phyloP scores from a whole-genome alignment of 2,888 invertebrate species.

The Acholoe squamosa region DNA sequence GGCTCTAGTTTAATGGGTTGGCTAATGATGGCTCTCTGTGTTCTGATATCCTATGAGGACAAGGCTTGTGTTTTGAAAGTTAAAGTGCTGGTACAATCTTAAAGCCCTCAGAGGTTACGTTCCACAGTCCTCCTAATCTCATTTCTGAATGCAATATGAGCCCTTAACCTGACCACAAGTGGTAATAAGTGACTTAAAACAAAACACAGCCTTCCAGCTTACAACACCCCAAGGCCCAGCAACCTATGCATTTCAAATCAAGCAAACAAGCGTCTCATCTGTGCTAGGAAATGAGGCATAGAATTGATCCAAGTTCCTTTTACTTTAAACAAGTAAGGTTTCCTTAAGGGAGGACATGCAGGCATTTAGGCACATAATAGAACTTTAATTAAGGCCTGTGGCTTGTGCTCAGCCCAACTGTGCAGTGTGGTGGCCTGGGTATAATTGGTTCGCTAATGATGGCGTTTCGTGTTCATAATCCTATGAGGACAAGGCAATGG shows the following conservation, averaged over 20 bases:
- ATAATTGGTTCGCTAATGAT: no score
- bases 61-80: no score
- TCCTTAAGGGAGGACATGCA: not conserved
- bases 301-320: slow-evolving; percentile 73
- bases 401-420: not conserved
- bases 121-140: no score
- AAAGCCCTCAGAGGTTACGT: no score
- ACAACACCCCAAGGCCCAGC: not conserved
- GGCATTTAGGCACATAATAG: slow-evolving; percentile 17
- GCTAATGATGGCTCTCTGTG: no score
- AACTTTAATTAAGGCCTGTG: slow-evolving; percentile 1
- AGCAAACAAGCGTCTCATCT: slow-evolving; percentile 78
- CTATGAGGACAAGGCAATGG: no score
- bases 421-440: not conserved
- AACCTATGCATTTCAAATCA: slow-evolving; percentile 56
- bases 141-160: no score
- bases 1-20: not conserved
- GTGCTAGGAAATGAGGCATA: slow-evolving; percentile 74
- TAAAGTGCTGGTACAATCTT: no score
- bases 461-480: no score
- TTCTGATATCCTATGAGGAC: no score
- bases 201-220: not conserved
- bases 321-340: slow-evolving; percentile 73
- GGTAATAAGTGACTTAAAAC: not conserved
- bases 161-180: not conserved